A percentile compares a stretch with the other conserved stretches of the same genome.
These are phyloP conservation scores for Cryptocheilus praepositus DNA, from an alignment of 2,888 invertebrate species.

Conservation along the genomic window DNA sequence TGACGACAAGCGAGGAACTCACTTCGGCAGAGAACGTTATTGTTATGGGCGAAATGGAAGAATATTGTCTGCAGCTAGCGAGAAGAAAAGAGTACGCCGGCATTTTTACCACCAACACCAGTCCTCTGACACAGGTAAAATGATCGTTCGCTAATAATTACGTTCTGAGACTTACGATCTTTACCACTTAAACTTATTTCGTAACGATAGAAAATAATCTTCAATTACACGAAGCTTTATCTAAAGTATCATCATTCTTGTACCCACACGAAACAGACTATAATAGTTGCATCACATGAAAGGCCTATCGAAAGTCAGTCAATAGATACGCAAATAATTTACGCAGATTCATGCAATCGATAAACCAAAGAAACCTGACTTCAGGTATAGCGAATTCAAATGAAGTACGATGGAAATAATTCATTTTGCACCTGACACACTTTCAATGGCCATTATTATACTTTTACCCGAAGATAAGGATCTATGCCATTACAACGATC, in stretches of 20 bases:
- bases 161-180: background rate
- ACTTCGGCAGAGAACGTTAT: slow-evolving; percentile 85
- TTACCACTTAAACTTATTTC: background rate
- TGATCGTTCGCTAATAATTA: background rate
- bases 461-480: background rate
- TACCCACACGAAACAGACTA: no score
- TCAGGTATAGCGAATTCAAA: no score
- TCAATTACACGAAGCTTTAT: background rate
- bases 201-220: no score
- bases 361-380: no score
- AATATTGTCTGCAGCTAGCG: slow-evolving; percentile 83
- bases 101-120: slow-evolving; percentile 91
- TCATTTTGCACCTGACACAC: no score
- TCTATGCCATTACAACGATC: no score
- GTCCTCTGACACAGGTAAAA: slow-evolving; percentile 88
- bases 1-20: slow-evolving; percentile 84
- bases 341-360: no score
- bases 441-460: background rate
- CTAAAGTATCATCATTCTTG: no score
- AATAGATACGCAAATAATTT: no score
- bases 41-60: slow-evolving; percentile 87
- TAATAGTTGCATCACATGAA: no score
- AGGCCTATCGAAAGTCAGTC: no score
- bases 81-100: slow-evolving; percentile 81
- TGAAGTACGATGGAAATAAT: no score